Evolutionary conservation across 2,797 vertebrate species (phyloP).

Genomic region (Petrocephalus schoutedeni): DNA sequence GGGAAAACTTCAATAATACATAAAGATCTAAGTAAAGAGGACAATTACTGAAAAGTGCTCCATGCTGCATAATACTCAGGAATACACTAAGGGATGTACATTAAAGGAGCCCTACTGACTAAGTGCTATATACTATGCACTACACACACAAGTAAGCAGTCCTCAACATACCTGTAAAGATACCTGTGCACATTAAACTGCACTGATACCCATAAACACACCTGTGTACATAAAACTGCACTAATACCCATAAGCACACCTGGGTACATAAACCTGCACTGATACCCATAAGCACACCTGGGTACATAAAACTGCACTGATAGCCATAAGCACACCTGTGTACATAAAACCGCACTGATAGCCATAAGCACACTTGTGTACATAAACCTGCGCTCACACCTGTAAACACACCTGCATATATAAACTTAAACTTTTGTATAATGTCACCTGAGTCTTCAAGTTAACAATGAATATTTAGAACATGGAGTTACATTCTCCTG

Average conservation of each 20-base stretch:
- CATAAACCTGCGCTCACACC: background rate
- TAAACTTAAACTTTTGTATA: background rate
- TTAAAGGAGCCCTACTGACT: background rate
- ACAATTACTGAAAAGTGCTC: background rate
- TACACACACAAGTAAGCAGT: background rate
- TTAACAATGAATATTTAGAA: conserved; percentile 10
- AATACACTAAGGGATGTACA: no score
- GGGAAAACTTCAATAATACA: background rate
- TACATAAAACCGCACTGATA: background rate
- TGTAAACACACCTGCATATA: no score
- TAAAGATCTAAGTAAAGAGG: background rate
- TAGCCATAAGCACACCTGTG: background rate
- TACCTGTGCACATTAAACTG: background rate
- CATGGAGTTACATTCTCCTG: background rate
- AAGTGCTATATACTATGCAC: background rate
- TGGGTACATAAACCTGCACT: background rate
- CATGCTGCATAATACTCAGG: no score
- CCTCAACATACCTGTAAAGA: background rate
- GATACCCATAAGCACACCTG: background rate
- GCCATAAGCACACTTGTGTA: background rate
- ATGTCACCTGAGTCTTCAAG: background rate
- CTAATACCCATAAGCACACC: background rate
- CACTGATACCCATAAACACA: background rate
- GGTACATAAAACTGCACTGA: background rate
- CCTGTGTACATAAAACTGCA: background rate